Conservation (phyloP, 2,888 invertebrate genomes). For the Seira ritae region DNA sequence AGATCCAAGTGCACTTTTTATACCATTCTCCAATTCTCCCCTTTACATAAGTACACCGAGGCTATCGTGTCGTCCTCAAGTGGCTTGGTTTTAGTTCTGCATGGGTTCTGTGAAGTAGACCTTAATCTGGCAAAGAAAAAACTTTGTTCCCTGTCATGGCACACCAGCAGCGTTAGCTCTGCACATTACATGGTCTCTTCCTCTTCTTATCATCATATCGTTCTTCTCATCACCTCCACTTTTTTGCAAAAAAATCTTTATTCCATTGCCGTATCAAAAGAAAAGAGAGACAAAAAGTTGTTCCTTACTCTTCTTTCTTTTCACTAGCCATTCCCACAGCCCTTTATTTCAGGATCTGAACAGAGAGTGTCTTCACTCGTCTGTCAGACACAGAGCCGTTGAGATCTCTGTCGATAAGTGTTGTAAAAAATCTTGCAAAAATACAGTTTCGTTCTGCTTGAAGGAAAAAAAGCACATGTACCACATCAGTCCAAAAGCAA, state of each 20-base stretch:
- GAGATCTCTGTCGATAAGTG: not conserved
- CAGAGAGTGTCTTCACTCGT: constrained; percentile 33
- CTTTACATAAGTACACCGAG: not conserved
- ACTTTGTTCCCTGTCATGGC: too few species aligned
- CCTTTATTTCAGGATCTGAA: too few species aligned
- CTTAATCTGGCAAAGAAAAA: not conserved
- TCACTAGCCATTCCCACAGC: constrained; percentile 26
- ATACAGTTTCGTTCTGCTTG: not conserved
- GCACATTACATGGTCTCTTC: constrained; percentile 1
- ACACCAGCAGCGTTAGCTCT: too few species aligned
- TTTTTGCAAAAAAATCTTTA: constrained; percentile 22
- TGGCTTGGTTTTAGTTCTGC: not conserved
- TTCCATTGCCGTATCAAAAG: not conserved
- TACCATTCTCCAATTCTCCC: not conserved
- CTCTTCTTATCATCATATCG: constrained; percentile 32
- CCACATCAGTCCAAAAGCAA: not conserved
- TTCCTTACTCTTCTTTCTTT: not conserved
- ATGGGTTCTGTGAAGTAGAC: not conserved
- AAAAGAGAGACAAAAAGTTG: not conserved
- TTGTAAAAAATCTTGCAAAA: not conserved
- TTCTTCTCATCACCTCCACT: constrained; percentile 22
- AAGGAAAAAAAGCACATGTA: constrained; percentile 13
- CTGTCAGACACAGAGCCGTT: constrained; percentile 43
- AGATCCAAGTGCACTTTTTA: constrained; percentile 29
- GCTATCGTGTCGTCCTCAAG: not conserved